These are phyloP conservation scores for Cossypha dichroa DNA, from an alignment of 2,797 vertebrate species.

Conservation along the genomic window DNA sequence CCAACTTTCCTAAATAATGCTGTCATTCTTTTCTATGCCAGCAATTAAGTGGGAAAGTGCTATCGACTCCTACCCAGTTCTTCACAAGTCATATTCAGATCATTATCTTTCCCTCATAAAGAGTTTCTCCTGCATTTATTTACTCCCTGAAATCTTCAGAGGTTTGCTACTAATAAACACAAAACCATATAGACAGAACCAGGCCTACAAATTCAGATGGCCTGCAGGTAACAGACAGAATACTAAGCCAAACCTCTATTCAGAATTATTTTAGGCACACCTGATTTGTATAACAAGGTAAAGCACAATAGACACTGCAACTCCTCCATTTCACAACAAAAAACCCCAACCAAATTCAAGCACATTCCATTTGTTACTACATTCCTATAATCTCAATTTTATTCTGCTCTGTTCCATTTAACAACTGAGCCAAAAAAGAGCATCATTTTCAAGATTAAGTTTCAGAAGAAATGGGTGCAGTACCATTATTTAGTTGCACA, in stretches of 20 bases:
- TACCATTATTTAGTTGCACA: not conserved
- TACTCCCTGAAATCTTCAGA: not conserved
- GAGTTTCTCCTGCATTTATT: not conserved
- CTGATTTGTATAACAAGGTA: not conserved
- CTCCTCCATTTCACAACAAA: not conserved
- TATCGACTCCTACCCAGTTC: not conserved
- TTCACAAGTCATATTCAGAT: not conserved
- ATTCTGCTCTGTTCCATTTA: not conserved
- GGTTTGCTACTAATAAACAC: not conserved
- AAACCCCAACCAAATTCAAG: not conserved
- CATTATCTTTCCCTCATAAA: not conserved
- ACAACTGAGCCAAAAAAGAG: not conserved
- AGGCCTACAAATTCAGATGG: not conserved
- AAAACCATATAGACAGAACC: not conserved
- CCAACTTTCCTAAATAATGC: not conserved
- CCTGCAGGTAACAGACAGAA: not conserved
- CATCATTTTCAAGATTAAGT: not conserved
- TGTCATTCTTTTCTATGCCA: not conserved
- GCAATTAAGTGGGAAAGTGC: not conserved
- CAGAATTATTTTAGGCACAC: not conserved
- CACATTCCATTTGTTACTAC: not conserved
- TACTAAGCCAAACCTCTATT: not conserved
- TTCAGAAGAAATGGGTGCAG: not conserved
- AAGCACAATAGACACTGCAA: not conserved
- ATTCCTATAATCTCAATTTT: not conserved